Evolutionary conservation across 2,113 vertebrate species (phyloP).

Genomic region (Tautogolabrus adspersus): DNA sequence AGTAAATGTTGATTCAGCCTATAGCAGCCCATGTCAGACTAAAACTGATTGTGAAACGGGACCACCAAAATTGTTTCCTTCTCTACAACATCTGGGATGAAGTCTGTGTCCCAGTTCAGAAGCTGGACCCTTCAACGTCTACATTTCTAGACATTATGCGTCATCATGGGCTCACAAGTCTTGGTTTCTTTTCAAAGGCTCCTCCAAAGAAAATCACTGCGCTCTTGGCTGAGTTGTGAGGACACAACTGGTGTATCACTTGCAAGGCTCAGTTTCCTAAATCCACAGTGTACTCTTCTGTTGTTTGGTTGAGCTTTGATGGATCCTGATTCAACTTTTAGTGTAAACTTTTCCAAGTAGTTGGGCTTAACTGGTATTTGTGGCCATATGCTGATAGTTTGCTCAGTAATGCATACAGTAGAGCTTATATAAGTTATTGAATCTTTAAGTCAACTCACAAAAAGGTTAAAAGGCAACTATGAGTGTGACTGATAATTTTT

Average conservation of each 20-base stretch:
- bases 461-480: background rate
- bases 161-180: slow-evolving; percentile 24
- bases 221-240: slow-evolving; percentile 1
- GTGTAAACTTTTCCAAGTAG: background rate
- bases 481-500: background rate
- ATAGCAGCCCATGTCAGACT: slow-evolving; percentile 25
- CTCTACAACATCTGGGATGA: slow-evolving; percentile 31
- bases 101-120: slow-evolving; percentile 11
- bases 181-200: slow-evolving; percentile 29
- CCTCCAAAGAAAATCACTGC: slow-evolving; percentile 3
- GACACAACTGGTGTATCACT: slow-evolving; percentile 24
- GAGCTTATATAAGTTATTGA: background rate
- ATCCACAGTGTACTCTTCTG: background rate
- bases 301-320: background rate
- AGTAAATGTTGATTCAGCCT: slow-evolving; percentile 59
- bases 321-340: slow-evolving; percentile 1
- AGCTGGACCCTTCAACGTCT: slow-evolving; percentile 22
- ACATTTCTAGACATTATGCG: slow-evolving; percentile 51
- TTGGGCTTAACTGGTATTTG: background rate
- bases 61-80: slow-evolving; percentile 13
- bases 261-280: background rate
- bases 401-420: too few species aligned
- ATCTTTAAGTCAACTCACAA: background rate
- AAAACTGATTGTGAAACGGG: slow-evolving; percentile 32
- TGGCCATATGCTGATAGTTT: background rate